A percentile compares a stretch with the other conserved stretches of the same genome.
These are phyloP conservation scores for Diorhabda carinulata DNA, from an alignment of 1,140 invertebrate species.

Conservation along the genomic window DNA sequence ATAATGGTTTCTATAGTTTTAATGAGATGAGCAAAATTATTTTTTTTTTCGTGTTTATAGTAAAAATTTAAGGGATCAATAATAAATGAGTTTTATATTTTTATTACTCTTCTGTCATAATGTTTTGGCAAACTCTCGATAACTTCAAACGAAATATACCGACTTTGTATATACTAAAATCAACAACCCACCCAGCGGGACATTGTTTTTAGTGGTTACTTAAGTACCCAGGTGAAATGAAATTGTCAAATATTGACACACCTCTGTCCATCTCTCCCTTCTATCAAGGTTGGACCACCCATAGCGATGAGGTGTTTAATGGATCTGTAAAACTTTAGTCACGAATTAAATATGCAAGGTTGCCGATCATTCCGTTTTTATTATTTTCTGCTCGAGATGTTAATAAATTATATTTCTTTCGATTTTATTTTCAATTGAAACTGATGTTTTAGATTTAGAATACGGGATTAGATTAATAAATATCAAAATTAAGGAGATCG, in stretches of 20 bases:
- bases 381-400: too few species aligned
- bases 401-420: too few species aligned
- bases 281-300: constrained; percentile 28
- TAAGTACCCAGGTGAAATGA: constrained; percentile 39
- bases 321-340: constrained; percentile 8
- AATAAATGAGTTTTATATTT: too few species aligned
- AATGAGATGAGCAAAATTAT: too few species aligned
- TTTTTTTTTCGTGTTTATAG: too few species aligned
- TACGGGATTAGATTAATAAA: too few species aligned
- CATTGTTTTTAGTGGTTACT: constrained; percentile 37
- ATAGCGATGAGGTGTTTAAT: constrained; percentile 31
- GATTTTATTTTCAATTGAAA: not conserved
- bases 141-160: constrained; percentile 17
- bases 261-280: constrained; percentile 26
- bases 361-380: not conserved
- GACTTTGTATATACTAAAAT: constrained; percentile 17
- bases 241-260: constrained; percentile 35
- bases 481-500: too few species aligned
- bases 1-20: too few species aligned
- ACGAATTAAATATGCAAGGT: not conserved
- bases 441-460: too few species aligned
- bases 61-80: too few species aligned
- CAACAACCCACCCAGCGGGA: constrained; percentile 32
- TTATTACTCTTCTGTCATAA: not conserved
- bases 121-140: not conserved